Conservation (phyloP, 2,113 vertebrate genomes). For the Kobus ellipsiprymnus region DNA sequence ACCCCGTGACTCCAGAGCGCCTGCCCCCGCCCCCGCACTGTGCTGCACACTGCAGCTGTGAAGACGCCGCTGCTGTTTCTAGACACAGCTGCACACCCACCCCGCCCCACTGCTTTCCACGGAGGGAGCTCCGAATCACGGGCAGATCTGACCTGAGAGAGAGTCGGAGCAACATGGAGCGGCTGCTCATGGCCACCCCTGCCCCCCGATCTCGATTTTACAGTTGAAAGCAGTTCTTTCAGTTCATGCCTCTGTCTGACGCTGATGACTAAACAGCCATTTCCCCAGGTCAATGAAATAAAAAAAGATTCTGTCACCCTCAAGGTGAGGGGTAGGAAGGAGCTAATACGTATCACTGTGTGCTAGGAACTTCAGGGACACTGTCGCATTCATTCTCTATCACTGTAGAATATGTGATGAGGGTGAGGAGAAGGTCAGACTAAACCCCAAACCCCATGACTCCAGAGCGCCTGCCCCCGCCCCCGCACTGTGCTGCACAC, state of each 20-base stretch:
- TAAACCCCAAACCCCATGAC: not conserved
- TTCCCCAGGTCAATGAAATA: no score
- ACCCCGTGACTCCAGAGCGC: not conserved
- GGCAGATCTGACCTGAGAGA: not conserved
- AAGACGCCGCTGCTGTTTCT: not conserved
- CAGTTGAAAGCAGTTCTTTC: no score
- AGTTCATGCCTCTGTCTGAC: no score
- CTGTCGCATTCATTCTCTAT: not conserved
- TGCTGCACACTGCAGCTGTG: not conserved
- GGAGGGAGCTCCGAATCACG: not conserved
- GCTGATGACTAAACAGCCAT: no score
- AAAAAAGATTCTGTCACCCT: not conserved
- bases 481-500: not conserved
- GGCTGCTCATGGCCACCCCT: rapidly evolving
- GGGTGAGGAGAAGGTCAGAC: not conserved
- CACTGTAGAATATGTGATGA: not conserved
- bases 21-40: not conserved
- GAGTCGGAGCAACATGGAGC: rapidly evolving
- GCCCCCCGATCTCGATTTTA: no score
- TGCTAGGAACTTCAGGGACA: not conserved
- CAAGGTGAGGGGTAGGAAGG: not conserved
- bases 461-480: not conserved
- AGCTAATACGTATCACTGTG: not conserved
- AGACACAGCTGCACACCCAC: rapidly evolving
- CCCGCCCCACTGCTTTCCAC: no score